Conservation (phyloP, 1,140 invertebrate species). For the Oedothorax gibbosus region DNA sequence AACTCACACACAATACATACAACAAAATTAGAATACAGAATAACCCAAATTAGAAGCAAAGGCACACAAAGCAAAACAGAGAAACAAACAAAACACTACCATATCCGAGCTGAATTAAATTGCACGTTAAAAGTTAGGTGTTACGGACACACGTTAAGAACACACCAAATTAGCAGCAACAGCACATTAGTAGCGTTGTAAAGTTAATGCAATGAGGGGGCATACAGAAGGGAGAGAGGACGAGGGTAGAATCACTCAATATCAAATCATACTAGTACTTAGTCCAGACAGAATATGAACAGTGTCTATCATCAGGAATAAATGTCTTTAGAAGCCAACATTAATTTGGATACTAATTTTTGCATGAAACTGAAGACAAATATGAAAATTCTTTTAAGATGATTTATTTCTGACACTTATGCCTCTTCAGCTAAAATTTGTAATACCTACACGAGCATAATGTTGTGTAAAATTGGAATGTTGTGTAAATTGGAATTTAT, state of each 20-base stretch:
- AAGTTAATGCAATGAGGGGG: slow-evolving; percentile 43
- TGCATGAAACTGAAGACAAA: too few relatives aligned
- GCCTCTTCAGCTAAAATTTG: too few relatives aligned
- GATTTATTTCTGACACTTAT: too few relatives aligned
- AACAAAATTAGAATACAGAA: slow-evolving; percentile 9
- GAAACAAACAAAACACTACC: slow-evolving; percentile 60
- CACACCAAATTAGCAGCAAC: slow-evolving; percentile 38
- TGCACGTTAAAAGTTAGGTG: neutral
- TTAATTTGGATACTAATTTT: too few relatives aligned
- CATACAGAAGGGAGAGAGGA: slow-evolving; percentile 31
- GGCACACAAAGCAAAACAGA: slow-evolving; percentile 55
- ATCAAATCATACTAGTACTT: too few relatives aligned
- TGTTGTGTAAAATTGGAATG: too few relatives aligned
- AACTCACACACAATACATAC: neutral
- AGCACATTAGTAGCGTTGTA: slow-evolving; percentile 54
- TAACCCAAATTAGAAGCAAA: slow-evolving; percentile 36
- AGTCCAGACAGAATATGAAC: too few relatives aligned
- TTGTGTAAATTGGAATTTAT: too few relatives aligned
- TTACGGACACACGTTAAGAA: slow-evolving; percentile 39
- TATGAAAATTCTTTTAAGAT: too few relatives aligned
- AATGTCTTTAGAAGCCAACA: too few relatives aligned
- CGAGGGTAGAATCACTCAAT: neutral
- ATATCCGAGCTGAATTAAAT: slow-evolving; percentile 46
- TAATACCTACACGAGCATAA: too few relatives aligned
- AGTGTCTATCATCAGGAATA: too few relatives aligned